Conservation (phyloP, 2,797 vertebrate species). For the Cynopterus sphinx region DNA sequence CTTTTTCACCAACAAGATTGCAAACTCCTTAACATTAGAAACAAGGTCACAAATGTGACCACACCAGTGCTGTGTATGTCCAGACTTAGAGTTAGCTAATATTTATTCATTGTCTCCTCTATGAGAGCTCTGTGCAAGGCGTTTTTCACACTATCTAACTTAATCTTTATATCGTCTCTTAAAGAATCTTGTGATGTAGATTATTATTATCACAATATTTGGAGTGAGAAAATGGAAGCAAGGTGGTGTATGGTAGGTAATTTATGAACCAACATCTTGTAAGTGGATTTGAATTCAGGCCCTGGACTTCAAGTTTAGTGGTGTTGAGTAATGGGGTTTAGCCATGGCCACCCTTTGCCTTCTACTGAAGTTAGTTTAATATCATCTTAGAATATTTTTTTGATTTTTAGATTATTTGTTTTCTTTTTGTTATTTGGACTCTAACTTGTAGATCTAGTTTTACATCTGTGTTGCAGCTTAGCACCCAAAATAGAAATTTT, state of each 20-base stretch:
- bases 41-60: neutral
- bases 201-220: neutral
- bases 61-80: neutral
- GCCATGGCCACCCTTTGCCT: neutral
- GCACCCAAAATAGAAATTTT: conserved; percentile 47
- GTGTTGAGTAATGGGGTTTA: conserved; percentile 9
- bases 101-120: neutral
- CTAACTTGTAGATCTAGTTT: conserved; percentile 51
- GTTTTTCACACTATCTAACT: neutral
- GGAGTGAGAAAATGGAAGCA: neutral
- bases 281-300: conserved; percentile 26
- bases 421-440: conserved; percentile 51
- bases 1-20: neutral
- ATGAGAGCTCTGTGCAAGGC: neutral
- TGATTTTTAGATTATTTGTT: conserved; percentile 31
- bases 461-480: conserved; percentile 52
- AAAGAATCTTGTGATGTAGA: neutral
- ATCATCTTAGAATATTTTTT: neutral
- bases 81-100: neutral
- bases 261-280: neutral
- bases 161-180: neutral
- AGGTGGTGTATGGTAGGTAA: neutral
- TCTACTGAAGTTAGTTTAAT: neutral
- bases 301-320: neutral
- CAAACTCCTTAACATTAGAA: neutral